These are phyloP conservation scores for Drosophila setifemur DNA, from an alignment of 1,140 invertebrate genomes.

Conservation along the genomic window DNA sequence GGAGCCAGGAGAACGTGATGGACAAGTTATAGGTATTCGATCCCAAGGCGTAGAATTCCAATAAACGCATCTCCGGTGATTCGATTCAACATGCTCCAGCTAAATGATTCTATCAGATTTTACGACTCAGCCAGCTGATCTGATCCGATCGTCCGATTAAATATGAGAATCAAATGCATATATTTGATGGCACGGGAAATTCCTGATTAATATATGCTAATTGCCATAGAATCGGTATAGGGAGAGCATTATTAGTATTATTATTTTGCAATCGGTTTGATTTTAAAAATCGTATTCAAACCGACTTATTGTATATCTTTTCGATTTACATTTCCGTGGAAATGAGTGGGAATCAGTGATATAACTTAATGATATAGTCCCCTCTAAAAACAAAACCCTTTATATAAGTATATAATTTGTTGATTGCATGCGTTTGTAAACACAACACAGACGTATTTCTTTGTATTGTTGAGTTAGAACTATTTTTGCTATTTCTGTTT, in stretches of 20 bases:
- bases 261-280: background rate
- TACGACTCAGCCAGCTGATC: constrained; percentile 19
- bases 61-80: constrained; percentile 27
- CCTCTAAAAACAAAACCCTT: background rate
- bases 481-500: background rate
- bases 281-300: constrained; percentile 6
- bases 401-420: background rate
- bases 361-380: constrained; percentile 21
- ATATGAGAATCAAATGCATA: constrained; percentile 8
- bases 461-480: background rate
- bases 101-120: constrained; percentile 18
- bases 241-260: constrained; percentile 2
- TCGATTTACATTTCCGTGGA: constrained; percentile 3
- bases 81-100: constrained; percentile 6
- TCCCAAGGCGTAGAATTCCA: background rate
- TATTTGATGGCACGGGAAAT: constrained; percentile 13
- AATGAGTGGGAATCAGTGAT: constrained; percentile 1
- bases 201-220: constrained; percentile 26
- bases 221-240: constrained; percentile 5
- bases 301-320: background rate
- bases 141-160: constrained; percentile 24
- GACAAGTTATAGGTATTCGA: background rate
- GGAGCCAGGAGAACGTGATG: background rate
- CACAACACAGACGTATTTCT: background rate
- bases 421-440: background rate